A percentile compares a stretch with the other conserved stretches of the same genome.
Evolutionary conservation across 2,888 invertebrate genomes (phyloP).

Genomic region (Camptogramma bilineatum): DNA sequence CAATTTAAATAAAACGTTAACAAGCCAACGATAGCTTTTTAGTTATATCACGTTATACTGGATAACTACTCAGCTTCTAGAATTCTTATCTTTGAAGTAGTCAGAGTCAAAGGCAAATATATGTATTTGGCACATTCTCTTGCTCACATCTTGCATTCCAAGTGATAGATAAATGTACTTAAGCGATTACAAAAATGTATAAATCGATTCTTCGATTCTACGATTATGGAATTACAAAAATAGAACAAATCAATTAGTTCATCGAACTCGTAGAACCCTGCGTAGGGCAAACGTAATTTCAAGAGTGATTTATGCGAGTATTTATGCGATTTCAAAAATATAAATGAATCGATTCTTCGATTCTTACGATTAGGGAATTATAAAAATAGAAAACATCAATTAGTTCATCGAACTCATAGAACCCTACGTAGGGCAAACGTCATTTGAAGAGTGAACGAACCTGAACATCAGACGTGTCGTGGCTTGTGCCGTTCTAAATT

Average conservation of each 20-base stretch:
- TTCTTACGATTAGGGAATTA: background rate
- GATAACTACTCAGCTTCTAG: too few species aligned
- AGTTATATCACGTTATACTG: too few species aligned
- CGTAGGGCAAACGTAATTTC: slow-evolving; percentile 41
- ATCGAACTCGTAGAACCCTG: slow-evolving; percentile 37
- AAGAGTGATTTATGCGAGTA: background rate
- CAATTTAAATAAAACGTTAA: too few species aligned
- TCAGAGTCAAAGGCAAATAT: too few species aligned
- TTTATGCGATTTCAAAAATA: background rate
- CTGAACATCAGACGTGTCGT: slow-evolving; percentile 59
- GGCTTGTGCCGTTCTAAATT: slow-evolving; percentile 73
- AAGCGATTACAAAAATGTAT: background rate
- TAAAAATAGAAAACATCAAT: slow-evolving; percentile 27
- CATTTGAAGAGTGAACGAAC: slow-evolving; percentile 78
- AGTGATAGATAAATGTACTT: too few species aligned
- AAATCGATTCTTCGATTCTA: background rate
- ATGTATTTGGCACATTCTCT: too few species aligned
- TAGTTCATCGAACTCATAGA: slow-evolving; percentile 35
- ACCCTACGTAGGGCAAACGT: slow-evolving; percentile 45
- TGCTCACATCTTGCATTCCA: too few species aligned
- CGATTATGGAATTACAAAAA: background rate
- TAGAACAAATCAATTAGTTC: slow-evolving; percentile 34
- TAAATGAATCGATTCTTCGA: background rate
- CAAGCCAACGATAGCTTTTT: too few species aligned
- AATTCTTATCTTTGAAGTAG: too few species aligned